These are phyloP conservation scores for Mythimna loreyi DNA, from an alignment of 2,888 invertebrate species.

Conservation along the genomic window DNA sequence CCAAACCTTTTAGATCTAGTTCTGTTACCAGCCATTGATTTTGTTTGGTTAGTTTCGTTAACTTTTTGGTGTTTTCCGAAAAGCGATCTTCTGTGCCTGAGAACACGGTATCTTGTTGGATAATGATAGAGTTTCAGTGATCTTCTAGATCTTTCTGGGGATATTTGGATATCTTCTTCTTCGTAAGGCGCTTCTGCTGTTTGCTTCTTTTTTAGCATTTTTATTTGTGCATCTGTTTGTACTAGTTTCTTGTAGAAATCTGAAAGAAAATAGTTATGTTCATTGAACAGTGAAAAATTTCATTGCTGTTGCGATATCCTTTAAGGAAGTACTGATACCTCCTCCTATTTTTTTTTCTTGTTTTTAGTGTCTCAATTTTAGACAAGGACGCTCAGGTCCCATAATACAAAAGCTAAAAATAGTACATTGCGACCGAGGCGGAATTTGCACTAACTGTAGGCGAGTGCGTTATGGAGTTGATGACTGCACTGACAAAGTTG, in stretches of 20 bases:
- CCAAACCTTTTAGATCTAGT: slow-evolving; percentile 58
- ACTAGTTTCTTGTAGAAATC: slow-evolving; percentile 84
- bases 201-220: slow-evolving; percentile 71
- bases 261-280: slow-evolving; percentile 60
- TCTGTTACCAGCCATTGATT: slow-evolving; percentile 15
- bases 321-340: too few relatives aligned
- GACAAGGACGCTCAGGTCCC: too few relatives aligned
- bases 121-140: slow-evolving; percentile 64
- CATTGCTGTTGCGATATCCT: not conserved
- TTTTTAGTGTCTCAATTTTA: too few relatives aligned
- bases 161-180: slow-evolving; percentile 21
- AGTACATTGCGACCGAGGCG: too few relatives aligned
- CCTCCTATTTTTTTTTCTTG: too few relatives aligned
- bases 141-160: slow-evolving; percentile 71
- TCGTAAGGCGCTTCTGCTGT: not conserved
- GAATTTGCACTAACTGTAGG: too few relatives aligned
- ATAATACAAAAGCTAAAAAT: too few relatives aligned
- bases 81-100: slow-evolving; percentile 35
- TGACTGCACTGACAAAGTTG: too few relatives aligned
- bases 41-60: not conserved
- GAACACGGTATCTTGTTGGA: slow-evolving; percentile 44
- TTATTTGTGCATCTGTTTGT: slow-evolving; percentile 81
- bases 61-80: slow-evolving; percentile 9
- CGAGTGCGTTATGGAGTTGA: too few relatives aligned
- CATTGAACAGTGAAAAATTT: not conserved